A percentile compares a stretch with the other conserved stretches of the same genome.
These are phyloP conservation scores for Neopipo cinnamomea DNA, from an alignment of 2,113 vertebrate genomes.

Conservation along the genomic window DNA sequence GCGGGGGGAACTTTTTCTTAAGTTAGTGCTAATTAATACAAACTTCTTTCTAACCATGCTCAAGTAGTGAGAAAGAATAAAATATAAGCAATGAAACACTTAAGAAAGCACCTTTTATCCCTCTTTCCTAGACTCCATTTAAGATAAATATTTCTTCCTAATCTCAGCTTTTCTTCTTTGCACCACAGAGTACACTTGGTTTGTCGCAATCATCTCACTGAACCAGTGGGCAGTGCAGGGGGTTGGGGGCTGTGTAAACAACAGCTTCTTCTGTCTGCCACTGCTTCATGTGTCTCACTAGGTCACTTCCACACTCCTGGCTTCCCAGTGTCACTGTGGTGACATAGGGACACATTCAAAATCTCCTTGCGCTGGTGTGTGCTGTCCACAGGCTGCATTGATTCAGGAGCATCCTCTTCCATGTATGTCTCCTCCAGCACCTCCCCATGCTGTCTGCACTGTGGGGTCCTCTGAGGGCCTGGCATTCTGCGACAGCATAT, in stretches of 20 bases:
- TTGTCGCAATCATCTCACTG: background rate
- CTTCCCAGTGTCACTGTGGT: background rate
- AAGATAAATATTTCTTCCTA: background rate
- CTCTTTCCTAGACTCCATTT: background rate
- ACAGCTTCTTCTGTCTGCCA: background rate
- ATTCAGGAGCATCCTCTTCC: background rate
- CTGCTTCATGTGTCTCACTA: background rate
- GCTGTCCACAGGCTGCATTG: background rate
- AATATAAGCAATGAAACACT: background rate
- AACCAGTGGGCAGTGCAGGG: background rate
- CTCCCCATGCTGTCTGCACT: rapidly evolving
- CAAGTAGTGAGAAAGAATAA: background rate
- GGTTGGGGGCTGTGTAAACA: background rate
- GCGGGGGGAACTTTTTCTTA: background rate
- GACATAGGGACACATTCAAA: too few relatives aligned
- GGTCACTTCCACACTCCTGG: background rate
- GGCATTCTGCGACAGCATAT: background rate
- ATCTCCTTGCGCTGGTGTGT: background rate
- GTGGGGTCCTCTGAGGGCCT: background rate
- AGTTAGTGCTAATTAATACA: background rate
- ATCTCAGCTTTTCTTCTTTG: background rate
- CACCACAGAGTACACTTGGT: background rate
- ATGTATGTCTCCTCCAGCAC: rapidly evolving
- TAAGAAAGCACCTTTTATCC: background rate
- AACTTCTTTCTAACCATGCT: background rate